phyloP scores from a whole-genome alignment of 2,888 invertebrate species.

The Brachyopa scutellaris region DNA sequence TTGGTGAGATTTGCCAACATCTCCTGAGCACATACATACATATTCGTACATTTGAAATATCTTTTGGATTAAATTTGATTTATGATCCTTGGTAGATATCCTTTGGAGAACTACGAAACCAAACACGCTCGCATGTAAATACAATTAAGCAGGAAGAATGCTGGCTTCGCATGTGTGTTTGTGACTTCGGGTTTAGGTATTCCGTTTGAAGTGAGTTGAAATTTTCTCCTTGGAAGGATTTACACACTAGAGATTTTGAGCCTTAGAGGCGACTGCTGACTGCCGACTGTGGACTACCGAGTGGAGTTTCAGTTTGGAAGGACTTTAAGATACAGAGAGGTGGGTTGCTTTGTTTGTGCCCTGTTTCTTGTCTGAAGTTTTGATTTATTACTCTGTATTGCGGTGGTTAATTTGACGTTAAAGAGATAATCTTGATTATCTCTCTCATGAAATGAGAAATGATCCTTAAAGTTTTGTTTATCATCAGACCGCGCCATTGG shows the following conservation, averaged over 20 bases:
- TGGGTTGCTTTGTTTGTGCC: background rate
- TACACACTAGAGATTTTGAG: slow-evolving; percentile 49
- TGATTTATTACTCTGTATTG: slow-evolving; percentile 54
- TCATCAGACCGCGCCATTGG: background rate
- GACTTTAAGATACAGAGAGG: too few relatives aligned
- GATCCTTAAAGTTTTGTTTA: slow-evolving; percentile 27
- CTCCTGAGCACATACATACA: slow-evolving; percentile 44
- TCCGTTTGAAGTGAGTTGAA: slow-evolving; percentile 63
- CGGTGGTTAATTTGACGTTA: slow-evolving; percentile 59
- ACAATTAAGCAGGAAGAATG: slow-evolving; percentile 65
- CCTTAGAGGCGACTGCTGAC: slow-evolving; percentile 10
- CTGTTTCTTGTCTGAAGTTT: slow-evolving; percentile 2
- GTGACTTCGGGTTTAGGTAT: slow-evolving; percentile 31
- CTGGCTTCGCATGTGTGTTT: background rate
- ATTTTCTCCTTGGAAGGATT: slow-evolving; percentile 57
- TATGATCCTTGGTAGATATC: slow-evolving; percentile 57
- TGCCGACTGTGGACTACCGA: too few relatives aligned
- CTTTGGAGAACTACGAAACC: slow-evolving; percentile 36
- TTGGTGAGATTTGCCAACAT: slow-evolving; percentile 39
- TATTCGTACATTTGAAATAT: slow-evolving; percentile 70
- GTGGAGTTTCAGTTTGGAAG: too few relatives aligned
- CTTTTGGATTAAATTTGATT: slow-evolving; percentile 68
- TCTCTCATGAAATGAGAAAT: slow-evolving; percentile 44
- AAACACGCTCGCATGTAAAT: slow-evolving; percentile 64
- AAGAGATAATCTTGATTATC: slow-evolving; percentile 55